Base-by-base conservation (phyloP, 2,113 vertebrate species). In the Sinocyclocheilus rhinocerous region DNA sequence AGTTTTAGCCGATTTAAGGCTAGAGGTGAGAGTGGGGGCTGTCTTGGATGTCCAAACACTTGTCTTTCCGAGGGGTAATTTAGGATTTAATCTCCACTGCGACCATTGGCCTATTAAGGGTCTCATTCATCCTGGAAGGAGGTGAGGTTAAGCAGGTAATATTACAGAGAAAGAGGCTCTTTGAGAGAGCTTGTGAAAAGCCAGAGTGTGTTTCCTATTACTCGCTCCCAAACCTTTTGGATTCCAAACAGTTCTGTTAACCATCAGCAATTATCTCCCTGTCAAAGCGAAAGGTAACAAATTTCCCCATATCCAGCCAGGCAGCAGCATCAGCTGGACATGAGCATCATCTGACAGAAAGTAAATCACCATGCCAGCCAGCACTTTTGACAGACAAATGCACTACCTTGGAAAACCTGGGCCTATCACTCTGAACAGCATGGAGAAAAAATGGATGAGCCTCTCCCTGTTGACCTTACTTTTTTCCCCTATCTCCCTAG, bases 201-300 rank as follows among this genome's bases (percentile, higher is more conserved):
- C 85, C 26, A 22, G 33, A 67, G 81, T 86, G 90, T 91, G 91
- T 93, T 92, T 93, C 87, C 92, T 92, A 93, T 94, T 94, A 93
- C 93, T 93, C 88, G 87, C 89, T 92, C 91, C 89, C 90, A 92
- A 91, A 92, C 91, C 90, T 89, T 93, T 93, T 92, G 95, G 97
- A 97, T 98, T 97, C 96, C 96, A 96, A 97, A 97, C 95, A 95
- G 95, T 97, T 97, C 98, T 98, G 97, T 99, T 99, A 99, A 99
- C 97, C 97, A 99, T 99, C 98, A 99, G 98, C 98, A 99, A 99
- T 99, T 99, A 99, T 99, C 97, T 99, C 97, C 96, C 97, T 99
- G 98, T 98, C 98, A 99, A 97, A 98, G 97, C 96, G 96, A 98
- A 99, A 98, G 96, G 97, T 99, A 99, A 99, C 98, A 99, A 99